These are phyloP conservation scores for Pteromalus puparum DNA, from an alignment of 1,140 invertebrate species.

Conservation along the genomic window DNA sequence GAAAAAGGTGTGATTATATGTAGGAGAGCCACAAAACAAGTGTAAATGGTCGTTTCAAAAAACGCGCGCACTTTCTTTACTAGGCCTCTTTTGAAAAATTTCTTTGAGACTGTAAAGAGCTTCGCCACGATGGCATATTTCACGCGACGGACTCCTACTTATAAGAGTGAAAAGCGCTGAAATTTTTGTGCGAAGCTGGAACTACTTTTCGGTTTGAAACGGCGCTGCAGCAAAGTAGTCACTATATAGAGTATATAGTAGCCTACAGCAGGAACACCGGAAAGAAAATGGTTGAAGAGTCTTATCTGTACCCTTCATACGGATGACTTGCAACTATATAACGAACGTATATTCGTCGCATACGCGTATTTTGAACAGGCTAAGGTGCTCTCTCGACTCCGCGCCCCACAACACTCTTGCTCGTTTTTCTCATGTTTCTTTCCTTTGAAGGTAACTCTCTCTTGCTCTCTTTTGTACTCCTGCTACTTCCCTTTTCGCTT, in stretches of 20 bases:
- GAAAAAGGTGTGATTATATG: too few species aligned
- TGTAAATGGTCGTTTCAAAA: too few species aligned
- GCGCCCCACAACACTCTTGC: not conserved
- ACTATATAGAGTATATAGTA: too few species aligned
- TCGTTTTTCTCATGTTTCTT: slow-evolving; percentile 31
- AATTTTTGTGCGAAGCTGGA: slow-evolving; percentile 11
- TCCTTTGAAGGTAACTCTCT: slow-evolving; percentile 11
- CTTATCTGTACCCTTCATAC: not conserved
- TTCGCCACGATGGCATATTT: too few species aligned
- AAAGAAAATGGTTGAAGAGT: slow-evolving; percentile 4
- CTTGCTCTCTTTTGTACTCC: not conserved
- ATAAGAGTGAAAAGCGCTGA: not conserved
- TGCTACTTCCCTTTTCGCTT: not conserved
- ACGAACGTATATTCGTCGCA: not conserved
- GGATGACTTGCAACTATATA: slow-evolving; percentile 21
- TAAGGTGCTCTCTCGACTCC: too few species aligned
- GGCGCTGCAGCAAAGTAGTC: not conserved
- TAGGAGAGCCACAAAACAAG: too few species aligned
- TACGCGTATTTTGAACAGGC: not conserved
- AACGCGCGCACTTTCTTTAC: too few species aligned
- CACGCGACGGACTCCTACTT: not conserved
- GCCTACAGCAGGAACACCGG: too few species aligned
- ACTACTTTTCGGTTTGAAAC: not conserved
- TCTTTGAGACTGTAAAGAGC: not conserved
- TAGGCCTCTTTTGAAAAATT: not conserved